phyloP scores from a whole-genome alignment of 1,140 invertebrate genomes.

The Atopsyche davidsoni region DNA sequence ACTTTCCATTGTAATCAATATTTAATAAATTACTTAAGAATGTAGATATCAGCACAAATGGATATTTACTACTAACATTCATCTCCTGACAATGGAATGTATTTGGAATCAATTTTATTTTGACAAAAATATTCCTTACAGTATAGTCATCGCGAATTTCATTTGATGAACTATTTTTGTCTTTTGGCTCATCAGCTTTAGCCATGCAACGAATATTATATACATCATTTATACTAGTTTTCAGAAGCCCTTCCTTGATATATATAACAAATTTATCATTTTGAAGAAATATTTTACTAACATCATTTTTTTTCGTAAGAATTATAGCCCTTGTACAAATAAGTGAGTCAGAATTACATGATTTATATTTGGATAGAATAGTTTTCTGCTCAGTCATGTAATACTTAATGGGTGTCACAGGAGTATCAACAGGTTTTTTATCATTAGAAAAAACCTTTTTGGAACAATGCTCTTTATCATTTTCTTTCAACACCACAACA shows the following conservation, averaged over 20 bases:
- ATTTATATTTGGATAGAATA: constrained; percentile 15
- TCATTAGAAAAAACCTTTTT: constrained; percentile 1
- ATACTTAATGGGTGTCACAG: neutral
- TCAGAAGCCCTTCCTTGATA: constrained; percentile 40
- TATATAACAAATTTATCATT: constrained; percentile 44
- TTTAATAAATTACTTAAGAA: constrained; percentile 41
- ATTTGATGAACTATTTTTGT: constrained; percentile 30
- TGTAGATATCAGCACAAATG: constrained; percentile 39
- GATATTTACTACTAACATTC: constrained; percentile 8
- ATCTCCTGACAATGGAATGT: constrained; percentile 3
- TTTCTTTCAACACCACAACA: neutral
- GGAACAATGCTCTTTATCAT: neutral
- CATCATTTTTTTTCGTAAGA: neutral
- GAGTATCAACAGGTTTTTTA: neutral
- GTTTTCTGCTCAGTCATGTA: constrained; percentile 10
- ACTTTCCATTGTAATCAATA: constrained; percentile 40
- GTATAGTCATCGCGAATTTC: constrained; percentile 40
- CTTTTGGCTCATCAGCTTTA: constrained; percentile 30
- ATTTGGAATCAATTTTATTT: constrained; percentile 13
- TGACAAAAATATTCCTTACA: constrained; percentile 32
- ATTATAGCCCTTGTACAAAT: constrained; percentile 11
- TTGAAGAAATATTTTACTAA: constrained; percentile 8
- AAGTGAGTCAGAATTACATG: neutral
- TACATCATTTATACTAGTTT: constrained; percentile 35
- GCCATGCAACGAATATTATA: constrained; percentile 41